Conservation (phyloP, 2,113 vertebrate genomes). For the Stigmatopora nigra region DNA sequence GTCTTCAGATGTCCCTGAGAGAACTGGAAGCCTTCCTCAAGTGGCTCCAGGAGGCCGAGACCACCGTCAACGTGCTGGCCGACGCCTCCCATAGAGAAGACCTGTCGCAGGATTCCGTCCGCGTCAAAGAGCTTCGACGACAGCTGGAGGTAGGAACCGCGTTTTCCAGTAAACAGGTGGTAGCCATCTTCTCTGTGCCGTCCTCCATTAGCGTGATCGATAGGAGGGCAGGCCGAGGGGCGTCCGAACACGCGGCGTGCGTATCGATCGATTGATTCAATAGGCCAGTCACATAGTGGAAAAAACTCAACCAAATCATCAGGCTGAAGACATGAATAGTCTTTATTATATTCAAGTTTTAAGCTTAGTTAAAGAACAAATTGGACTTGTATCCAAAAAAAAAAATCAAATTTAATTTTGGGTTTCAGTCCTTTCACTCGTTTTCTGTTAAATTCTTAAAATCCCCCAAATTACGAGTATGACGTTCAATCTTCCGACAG, state of each 20-base stretch:
- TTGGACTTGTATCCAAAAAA: no score
- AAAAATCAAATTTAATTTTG: background rate
- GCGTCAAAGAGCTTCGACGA: slow-evolving; percentile 72
- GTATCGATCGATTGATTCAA: slow-evolving; percentile 28
- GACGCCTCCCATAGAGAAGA: slow-evolving; percentile 84
- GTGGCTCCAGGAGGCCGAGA: slow-evolving; percentile 94
- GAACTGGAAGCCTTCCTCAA: slow-evolving; percentile 88
- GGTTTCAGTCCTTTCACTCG: background rate
- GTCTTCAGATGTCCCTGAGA: slow-evolving; percentile 76
- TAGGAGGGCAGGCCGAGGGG: slow-evolving; percentile 22
- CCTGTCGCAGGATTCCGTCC: slow-evolving; percentile 72
- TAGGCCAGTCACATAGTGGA: no score
- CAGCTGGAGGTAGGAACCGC: slow-evolving; percentile 80
- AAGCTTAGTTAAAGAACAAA: background rate
- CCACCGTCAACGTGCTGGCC: slow-evolving; percentile 80
- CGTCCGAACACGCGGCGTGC: slow-evolving; percentile 26
- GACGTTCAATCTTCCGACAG: background rate
- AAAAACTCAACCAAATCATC: no score
- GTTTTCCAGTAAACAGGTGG: slow-evolving; percentile 25
- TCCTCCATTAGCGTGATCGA: slow-evolving; percentile 38
- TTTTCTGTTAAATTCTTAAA: background rate
- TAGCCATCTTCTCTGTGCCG: slow-evolving; percentile 50
- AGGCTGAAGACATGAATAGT: no score
- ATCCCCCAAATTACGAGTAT: background rate
- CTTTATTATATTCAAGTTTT: no score